Conservation (phyloP, 2,888 invertebrate species). For the Cerastoderma edule region DNA sequence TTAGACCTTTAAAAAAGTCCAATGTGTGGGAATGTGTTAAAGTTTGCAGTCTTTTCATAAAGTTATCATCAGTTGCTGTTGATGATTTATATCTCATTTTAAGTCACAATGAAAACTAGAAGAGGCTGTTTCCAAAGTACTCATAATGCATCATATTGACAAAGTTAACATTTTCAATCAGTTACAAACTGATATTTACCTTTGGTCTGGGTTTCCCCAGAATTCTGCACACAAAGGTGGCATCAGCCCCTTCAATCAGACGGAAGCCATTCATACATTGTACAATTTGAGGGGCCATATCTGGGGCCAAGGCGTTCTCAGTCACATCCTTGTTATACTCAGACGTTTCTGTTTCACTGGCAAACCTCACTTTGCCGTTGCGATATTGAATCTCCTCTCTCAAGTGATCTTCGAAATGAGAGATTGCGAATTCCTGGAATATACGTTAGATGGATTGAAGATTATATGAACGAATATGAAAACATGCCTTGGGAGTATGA, state of each 20-base stretch:
- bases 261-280: constrained; percentile 96
- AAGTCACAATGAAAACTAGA: too few species aligned
- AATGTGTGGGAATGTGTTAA: too few species aligned
- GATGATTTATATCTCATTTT: too few species aligned
- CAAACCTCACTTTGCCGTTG: constrained; percentile 76
- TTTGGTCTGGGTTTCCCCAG: constrained; percentile 96
- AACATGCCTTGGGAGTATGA: too few species aligned
- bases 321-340: constrained; percentile 80
- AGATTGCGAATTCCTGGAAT: constrained; percentile 87
- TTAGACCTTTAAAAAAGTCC: too few species aligned
- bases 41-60: too few species aligned
- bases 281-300: constrained; percentile 92
- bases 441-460: too few species aligned
- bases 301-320: constrained; percentile 66
- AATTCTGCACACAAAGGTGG: constrained; percentile 94
- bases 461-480: too few species aligned
- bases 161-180: too few species aligned
- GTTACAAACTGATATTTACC: too few species aligned
- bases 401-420: constrained; percentile 97
- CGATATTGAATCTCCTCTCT: constrained; percentile 91
- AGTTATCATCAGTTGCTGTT: too few species aligned
- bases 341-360: constrained; percentile 77
- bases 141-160: not conserved
- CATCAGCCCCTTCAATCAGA: constrained; percentile 96
- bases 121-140: not conserved